phyloP scores from a whole-genome alignment of 2,797 vertebrate species.

The Calcarius lapponicus region DNA sequence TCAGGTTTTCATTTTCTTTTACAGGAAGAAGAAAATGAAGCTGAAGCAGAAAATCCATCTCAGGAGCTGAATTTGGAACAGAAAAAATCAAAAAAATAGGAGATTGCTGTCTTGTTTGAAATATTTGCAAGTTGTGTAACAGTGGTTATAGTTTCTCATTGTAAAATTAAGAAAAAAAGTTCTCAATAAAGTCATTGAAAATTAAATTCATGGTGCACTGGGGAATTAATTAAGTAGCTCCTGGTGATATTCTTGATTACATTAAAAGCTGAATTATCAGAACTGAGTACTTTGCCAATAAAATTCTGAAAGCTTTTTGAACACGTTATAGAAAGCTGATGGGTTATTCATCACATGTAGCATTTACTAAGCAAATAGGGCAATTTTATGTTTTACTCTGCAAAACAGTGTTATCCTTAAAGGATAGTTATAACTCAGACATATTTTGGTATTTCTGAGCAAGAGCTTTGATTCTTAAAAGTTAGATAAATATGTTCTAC shows the following conservation, averaged over 20 bases:
- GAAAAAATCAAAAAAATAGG: constrained; percentile 81
- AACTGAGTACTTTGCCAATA: neutral
- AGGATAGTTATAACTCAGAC: constrained; percentile 27
- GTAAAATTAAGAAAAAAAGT: constrained; percentile 72
- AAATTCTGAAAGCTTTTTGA: constrained; percentile 45
- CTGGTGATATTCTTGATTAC: constrained; percentile 59
- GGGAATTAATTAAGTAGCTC: constrained; percentile 67
- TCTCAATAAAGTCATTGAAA: constrained; percentile 79
- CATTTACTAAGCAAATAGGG: constrained; percentile 53
- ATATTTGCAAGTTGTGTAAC: constrained; percentile 63
- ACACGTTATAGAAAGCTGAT: neutral
- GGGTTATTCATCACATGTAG: constrained; percentile 22
- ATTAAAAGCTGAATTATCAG: constrained; percentile 52
- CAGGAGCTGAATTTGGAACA: constrained; percentile 84
- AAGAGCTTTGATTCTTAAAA: constrained; percentile 38
- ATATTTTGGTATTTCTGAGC: constrained; percentile 27
- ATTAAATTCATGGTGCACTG: constrained; percentile 66
- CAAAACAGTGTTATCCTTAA: constrained; percentile 46
- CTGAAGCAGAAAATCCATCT: constrained; percentile 74
- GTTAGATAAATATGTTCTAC: constrained; percentile 18
- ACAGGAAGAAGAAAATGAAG: constrained; percentile 88
- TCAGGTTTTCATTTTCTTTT: constrained; percentile 74
- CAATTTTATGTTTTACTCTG: neutral
- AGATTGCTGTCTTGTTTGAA: constrained; percentile 62
- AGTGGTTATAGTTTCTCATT: constrained; percentile 74